Conservation (phyloP, 2,113 vertebrate genomes). For the Cephalopholis sonnerati region DNA sequence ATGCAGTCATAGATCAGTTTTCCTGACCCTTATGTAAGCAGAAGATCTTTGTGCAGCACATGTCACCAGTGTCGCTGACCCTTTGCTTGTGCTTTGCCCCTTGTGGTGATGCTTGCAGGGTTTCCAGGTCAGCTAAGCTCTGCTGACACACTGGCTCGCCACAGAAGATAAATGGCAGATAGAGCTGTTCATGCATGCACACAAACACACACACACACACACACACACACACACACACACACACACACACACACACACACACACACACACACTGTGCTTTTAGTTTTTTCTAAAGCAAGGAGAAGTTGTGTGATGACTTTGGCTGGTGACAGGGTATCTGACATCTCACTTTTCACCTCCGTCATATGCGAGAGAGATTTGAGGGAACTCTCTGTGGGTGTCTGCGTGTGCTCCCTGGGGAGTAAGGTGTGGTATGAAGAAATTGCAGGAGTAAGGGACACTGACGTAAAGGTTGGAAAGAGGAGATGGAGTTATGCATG, state of each 20-base stretch:
- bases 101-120: conserved; percentile 12
- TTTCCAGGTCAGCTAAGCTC: conserved; percentile 22
- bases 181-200: background rate
- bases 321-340: conserved; percentile 34
- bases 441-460: conserved; percentile 8
- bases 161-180: conserved; percentile 29
- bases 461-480: conserved; percentile 11
- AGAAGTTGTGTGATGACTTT: conserved; percentile 14
- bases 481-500: conserved; percentile 4
- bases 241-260: background rate
- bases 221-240: background rate
- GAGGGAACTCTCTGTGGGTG: background rate
- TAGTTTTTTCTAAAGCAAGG: background rate
- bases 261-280: background rate
- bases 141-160: conserved; percentile 34
- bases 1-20: conserved; percentile 13
- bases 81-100: conserved; percentile 38
- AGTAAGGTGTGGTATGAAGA: conserved; percentile 11
- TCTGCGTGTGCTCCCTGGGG: background rate
- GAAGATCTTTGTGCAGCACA: conserved; percentile 18
- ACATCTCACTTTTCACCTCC: conserved; percentile 50
- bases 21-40: conserved; percentile 41
- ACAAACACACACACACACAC: background rate
- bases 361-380: conserved; percentile 23
- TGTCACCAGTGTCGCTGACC: conserved; percentile 50